Conservation (phyloP, 2,113 vertebrate genomes). For the Tetrax tetrax region DNA sequence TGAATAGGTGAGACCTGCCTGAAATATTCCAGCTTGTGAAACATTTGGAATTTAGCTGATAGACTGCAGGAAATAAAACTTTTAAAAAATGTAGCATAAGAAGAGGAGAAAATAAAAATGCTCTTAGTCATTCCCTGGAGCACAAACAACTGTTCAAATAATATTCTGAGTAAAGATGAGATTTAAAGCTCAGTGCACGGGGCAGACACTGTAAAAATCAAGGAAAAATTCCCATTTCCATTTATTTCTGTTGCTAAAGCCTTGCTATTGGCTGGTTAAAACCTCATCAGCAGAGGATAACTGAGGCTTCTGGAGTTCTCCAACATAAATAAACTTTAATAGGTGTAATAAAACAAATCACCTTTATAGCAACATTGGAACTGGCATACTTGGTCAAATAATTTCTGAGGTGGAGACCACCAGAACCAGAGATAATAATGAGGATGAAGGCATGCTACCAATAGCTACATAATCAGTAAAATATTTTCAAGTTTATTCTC, state of each 20-base stretch:
- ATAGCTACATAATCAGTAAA: neutral
- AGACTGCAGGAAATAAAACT: neutral
- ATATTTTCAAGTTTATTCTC: neutral
- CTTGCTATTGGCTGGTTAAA: neutral
- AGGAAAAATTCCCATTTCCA: neutral
- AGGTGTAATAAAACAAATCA: neutral
- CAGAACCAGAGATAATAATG: neutral
- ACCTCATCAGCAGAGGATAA: slow-evolving; percentile 1
- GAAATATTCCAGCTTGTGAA: neutral
- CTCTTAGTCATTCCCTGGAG: slow-evolving; percentile 32
- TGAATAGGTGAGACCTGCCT: neutral
- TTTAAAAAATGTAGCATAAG: neutral
- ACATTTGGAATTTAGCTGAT: neutral
- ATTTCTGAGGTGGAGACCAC: neutral
- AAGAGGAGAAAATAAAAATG: slow-evolving; percentile 35
- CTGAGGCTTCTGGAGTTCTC: neutral
- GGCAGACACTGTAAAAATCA: neutral
- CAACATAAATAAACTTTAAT: neutral
- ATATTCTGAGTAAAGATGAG: neutral
- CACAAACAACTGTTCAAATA: neutral
- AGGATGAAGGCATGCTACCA: neutral
- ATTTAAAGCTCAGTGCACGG: slow-evolving; percentile 4
- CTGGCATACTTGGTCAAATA: neutral
- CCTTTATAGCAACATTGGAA: neutral
- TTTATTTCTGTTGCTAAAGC: neutral